Evolutionary conservation across 1,140 invertebrate species (phyloP).

Genomic region (Heliconius melpomene): DNA sequence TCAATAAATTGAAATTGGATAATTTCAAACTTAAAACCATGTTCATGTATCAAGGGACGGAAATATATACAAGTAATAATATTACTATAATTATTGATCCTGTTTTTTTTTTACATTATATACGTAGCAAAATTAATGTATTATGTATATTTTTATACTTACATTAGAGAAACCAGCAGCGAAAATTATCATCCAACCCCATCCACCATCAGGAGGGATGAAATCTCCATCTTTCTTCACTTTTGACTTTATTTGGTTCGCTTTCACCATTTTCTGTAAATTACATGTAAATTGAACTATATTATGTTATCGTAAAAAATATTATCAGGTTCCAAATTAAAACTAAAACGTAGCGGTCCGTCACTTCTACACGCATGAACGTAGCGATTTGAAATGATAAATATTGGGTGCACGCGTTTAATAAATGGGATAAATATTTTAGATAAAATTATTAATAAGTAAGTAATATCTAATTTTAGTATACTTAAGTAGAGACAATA

Average conservation of each 20-base stretch:
- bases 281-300: not conserved
- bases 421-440: constrained; percentile 30
- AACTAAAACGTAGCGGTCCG: constrained; percentile 10
- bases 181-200: constrained; percentile 86
- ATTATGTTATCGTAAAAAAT: not conserved
- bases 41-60: no score
- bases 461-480: not conserved
- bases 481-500: not conserved
- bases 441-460: constrained; percentile 11
- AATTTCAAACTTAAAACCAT: no score
- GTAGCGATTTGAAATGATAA: constrained; percentile 39
- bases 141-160: constrained; percentile 60
- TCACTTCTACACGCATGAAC: constrained; percentile 15
- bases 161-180: constrained; percentile 84
- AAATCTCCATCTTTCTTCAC: constrained; percentile 73
- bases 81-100: no score
- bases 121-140: not conserved
- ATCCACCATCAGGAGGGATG: constrained; percentile 84
- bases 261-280: constrained; percentile 56
- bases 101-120: no score
- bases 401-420: constrained; percentile 25
- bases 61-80: no score
- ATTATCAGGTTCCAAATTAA: constrained; percentile 18
- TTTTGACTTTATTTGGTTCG: constrained; percentile 57
- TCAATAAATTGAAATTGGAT: no score